Base-by-base conservation (phyloP, 2,113 vertebrate genomes). In the Odobenus rosmarus region DNA sequence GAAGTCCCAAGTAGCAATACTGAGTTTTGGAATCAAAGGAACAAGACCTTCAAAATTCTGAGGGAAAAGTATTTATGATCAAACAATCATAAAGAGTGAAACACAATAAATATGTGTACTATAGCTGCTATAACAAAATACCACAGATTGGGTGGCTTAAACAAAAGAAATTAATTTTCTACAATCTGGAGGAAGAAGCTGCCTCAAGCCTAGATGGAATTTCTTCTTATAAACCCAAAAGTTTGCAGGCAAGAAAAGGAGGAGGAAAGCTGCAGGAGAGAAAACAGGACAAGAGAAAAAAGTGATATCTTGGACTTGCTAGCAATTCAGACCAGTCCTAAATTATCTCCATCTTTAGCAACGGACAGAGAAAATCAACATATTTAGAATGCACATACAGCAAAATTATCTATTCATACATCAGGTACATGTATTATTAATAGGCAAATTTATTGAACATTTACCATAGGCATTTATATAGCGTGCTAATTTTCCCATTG, bases 11-110 rank as follows among this genome's bases (percentile, higher is more conserved):
- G 49, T 1, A 55, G 72, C 53, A 64, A 55, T 36, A 86, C 0
- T 55, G 21, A 72, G 53, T 80, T 94, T 86, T 62, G 79, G 28
- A 93, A 62, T 72, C 16, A 90, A 61, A 90, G 33, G n/a, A 96
- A 15, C 4, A 61, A 79, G n/a, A 85, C 6, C 12, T 39, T 84
- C 19, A 84, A 89, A 69, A n/a, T 42, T 36, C 28, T 81, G 46
- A 86, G n/a, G 53, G 87, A 36, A 90, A 81, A 36, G 18, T 36
- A 33, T 57, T 96, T 89, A 33, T 36, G 36, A 62, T 49, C 33
- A 57, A 89, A 71, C 11, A 16, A 71, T n/a, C 42, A 90, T 33
- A n/a, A 62, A 9, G 28, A 90, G 16, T 64, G 55, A 51, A 15
- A 7, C 42, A 42, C 23, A 62, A 55, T 33, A 76, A 76, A 82